phyloP scores from a whole-genome alignment of 2,888 invertebrate species.

The Zelleria hepariella region DNA sequence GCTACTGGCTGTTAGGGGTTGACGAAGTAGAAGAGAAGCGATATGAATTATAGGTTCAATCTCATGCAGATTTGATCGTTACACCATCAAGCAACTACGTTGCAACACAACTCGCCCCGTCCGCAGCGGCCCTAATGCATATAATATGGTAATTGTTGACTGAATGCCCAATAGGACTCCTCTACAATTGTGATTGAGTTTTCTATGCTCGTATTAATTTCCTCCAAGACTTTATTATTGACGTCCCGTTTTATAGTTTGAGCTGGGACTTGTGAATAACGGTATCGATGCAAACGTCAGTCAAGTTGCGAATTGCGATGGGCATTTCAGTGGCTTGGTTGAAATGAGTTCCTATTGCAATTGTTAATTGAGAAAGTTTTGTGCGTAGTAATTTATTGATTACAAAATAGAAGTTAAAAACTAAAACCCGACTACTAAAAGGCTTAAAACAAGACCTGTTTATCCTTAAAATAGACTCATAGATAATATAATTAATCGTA shows the following conservation, averaged over 20 bases:
- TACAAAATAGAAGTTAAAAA: no score
- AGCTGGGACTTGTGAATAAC: not conserved
- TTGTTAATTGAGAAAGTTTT: no score
- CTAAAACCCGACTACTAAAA: no score
- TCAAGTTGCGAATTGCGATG: not conserved
- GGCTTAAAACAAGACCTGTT: no score
- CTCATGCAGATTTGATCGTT: not conserved
- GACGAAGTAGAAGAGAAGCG: not conserved
- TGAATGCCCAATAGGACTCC: constrained; percentile 24
- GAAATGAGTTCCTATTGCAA: not conserved
- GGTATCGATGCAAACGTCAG: not conserved
- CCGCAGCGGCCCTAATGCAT: constrained; percentile 32
- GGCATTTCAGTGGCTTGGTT: not conserved
- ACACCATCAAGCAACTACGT: not conserved
- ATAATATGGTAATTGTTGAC: constrained; percentile 29
- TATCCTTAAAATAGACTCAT: no score
- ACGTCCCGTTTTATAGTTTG: not conserved
- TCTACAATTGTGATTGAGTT: constrained; percentile 41
- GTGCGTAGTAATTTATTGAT: no score
- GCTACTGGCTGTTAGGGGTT: not conserved
- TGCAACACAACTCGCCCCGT: constrained; percentile 5
- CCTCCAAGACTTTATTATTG: constrained; percentile 10
- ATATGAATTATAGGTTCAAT: not conserved
- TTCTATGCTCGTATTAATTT: constrained; percentile 28
- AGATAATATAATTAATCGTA: no score